These are phyloP conservation scores for Crocidura indochinensis DNA, from an alignment of 2,797 vertebrate species.

Conservation along the genomic window DNA sequence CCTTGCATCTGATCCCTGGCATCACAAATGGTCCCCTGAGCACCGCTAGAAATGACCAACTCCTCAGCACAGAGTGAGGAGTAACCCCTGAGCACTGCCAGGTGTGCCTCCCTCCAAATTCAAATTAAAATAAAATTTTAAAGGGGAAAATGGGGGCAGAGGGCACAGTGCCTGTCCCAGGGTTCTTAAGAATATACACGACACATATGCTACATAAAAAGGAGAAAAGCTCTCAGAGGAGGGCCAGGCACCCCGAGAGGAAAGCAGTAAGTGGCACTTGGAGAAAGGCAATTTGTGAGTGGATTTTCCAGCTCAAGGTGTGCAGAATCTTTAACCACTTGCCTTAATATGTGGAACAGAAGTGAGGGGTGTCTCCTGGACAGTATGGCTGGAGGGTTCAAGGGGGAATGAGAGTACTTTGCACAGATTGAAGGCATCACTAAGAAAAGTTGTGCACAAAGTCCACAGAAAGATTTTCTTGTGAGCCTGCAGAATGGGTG, in stretches of 20 bases:
- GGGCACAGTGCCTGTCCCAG: too few species aligned
- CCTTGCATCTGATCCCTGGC: too few species aligned
- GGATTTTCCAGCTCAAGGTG: not conserved
- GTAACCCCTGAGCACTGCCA: too few species aligned
- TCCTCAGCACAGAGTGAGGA: too few species aligned
- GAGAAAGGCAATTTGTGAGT: not conserved
- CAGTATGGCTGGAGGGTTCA: not conserved
- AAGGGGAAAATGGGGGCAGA: too few species aligned
- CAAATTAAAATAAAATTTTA: too few species aligned
- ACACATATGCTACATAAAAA: not conserved
- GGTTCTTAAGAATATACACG: too few species aligned
- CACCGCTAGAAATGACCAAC: too few species aligned
- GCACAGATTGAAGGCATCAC: not conserved
- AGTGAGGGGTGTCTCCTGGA: not conserved
- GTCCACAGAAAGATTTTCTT: not conserved
- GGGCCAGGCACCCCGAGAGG: not conserved
- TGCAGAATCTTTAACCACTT: not conserved
- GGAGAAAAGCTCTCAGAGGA: conserved; percentile 13
- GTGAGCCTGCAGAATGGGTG: not conserved
- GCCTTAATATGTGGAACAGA: not conserved
- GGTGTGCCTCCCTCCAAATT: too few species aligned
- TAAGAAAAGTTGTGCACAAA: not conserved
- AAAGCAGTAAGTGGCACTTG: not conserved
- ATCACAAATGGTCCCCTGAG: too few species aligned
- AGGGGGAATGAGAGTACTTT: not conserved